Conservation (phyloP, 2,888 invertebrate genomes). For the Atethmia centrago region DNA sequence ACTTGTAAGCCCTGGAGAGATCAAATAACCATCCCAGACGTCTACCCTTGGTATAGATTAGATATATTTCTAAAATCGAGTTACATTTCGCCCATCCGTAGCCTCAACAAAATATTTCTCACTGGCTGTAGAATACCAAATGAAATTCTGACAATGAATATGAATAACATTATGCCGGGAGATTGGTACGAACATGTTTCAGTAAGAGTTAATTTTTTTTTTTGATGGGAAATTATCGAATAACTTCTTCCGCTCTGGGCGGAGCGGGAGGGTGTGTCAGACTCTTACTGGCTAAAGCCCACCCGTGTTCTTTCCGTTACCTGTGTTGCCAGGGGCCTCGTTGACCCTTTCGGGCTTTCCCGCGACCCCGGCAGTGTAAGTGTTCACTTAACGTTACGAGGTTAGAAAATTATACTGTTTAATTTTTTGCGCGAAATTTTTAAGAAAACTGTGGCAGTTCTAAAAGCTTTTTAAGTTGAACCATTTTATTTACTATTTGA, state of each 20-base stretch:
- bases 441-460: background rate
- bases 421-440: too few species aligned
- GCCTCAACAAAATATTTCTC: constrained; percentile 14
- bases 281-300: too few species aligned
- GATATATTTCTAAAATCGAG: constrained; percentile 9
- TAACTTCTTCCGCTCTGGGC: too few species aligned
- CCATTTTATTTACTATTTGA: too few species aligned
- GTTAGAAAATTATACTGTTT: background rate
- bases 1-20: constrained; percentile 25
- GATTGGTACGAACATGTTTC: constrained; percentile 12
- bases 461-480: background rate
- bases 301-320: too few species aligned
- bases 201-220: too few species aligned
- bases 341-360: too few species aligned
- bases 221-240: too few species aligned
- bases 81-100: constrained; percentile 12
- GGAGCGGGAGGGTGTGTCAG: too few species aligned
- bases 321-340: too few species aligned
- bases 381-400: background rate
- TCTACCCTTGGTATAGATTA: too few species aligned
- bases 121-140: constrained; percentile 25
- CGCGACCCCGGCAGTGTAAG: too few species aligned
- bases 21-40: background rate
- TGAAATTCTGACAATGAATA: constrained; percentile 39
- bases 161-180: constrained; percentile 20